Conservation (phyloP, 2,113 vertebrate genomes). For the Aviceda subcristata region DNA sequence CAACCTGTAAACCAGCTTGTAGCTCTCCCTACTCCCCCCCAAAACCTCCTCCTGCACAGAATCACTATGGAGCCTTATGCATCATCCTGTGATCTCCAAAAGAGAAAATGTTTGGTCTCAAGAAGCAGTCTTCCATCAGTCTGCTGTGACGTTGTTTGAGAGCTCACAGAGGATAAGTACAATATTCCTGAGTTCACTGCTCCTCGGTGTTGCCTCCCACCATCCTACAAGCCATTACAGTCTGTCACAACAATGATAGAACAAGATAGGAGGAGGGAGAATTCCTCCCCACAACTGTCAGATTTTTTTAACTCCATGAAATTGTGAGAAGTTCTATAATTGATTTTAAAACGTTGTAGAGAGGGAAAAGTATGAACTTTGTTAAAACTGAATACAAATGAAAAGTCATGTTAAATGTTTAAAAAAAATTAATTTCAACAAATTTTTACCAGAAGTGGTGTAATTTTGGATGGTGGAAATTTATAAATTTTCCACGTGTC, state of each 20-base stretch:
- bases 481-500: not conserved
- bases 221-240: slow-evolving; percentile 9
- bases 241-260: slow-evolving; percentile 46
- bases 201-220: not conserved
- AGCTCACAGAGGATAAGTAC: not conserved
- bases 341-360: not conserved
- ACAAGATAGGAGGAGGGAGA: not conserved
- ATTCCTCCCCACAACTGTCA: not conserved
- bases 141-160: not conserved
- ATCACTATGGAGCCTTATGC: not conserved
- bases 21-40: not conserved
- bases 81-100: not conserved
- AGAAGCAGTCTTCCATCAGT: not conserved
- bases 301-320: not conserved
- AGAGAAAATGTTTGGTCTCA: not conserved
- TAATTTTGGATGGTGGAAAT: not conserved
- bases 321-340: not conserved
- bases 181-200: not conserved
- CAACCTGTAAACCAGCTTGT: not conserved
- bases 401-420: not conserved
- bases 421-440: not conserved
- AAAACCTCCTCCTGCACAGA: not conserved
- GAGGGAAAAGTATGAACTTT: not conserved
- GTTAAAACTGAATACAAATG: not conserved
- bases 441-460: not conserved